Evolutionary conservation across 2,888 invertebrate genomes (phyloP), one percentile per base, ranked within the genome.

Genomic region (Lochmaea capreae): DNA sequence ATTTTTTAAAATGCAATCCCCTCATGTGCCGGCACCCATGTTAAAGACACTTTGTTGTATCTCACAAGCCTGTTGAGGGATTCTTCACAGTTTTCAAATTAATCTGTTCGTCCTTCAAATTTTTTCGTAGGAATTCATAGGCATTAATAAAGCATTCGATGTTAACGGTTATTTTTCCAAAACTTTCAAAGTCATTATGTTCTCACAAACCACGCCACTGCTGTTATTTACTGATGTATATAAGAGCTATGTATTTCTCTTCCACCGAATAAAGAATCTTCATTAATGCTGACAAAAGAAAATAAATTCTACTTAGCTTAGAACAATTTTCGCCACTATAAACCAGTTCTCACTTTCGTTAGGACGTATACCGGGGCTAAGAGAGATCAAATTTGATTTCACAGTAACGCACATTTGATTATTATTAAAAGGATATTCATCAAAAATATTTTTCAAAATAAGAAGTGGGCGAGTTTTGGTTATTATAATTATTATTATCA

Each of bases 201-300:
- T 14, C 14, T 14, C 9, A 18, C 3, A 54, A 54, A 18, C 18
- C 16, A 54, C 16, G 54, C 16, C 16, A 10, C 18, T 16, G 18
- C 2, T 54, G 9, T 54, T 54, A 54, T 54, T 54, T 54, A 54
- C 16, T 18, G 9, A 5, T 10, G 54, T 9, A 54, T 11, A 54
- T 54, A 54, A 54, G 18, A 18, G 54, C 18, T 54, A 18, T 54
- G 3, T 54, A 0, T 54, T 18, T 54, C 9, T 16, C 18, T 10
- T 54, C 3, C 18, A 16, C 54, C 18, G 11, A 16, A 54, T 18
- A 54, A 54, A 54, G 54, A 18, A 54, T 54, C 54, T 54, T 54
- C 54, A 54, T 54, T 54, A 54, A 16, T 18, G 18, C 54, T 54
- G 54, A 54, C 54, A 54, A 54, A 54, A 54, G 54, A 54, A 54